Conservation (phyloP, 2,797 vertebrate species). For the Nyctalus aviator region DNA sequence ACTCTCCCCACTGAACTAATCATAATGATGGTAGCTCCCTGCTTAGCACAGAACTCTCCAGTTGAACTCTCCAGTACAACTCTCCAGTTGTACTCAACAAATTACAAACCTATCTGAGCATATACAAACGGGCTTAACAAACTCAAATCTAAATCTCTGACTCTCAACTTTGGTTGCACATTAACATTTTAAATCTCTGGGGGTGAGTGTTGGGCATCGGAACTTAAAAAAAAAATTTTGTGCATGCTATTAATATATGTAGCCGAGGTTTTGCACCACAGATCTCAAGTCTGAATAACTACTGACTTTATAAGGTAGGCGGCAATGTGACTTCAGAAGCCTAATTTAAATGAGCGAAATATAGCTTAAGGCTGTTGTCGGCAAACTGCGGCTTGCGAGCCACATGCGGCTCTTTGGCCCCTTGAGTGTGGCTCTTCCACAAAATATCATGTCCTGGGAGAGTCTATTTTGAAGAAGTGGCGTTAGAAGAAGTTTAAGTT, state of each 20-base stretch:
- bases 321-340: slow-evolving; percentile 7
- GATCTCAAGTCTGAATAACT: neutral
- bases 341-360: neutral
- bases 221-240: neutral
- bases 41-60: neutral
- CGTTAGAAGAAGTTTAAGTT: too few species aligned
- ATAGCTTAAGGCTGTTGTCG: neutral
- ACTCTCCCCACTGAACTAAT: neutral
- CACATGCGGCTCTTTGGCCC: too few species aligned
- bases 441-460: too few species aligned
- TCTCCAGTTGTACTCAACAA: neutral
- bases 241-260: neutral
- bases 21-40: neutral
- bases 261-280: neutral
- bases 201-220: neutral
- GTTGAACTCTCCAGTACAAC: neutral
- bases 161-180: neutral
- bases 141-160: slow-evolving; percentile 2
- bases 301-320: neutral
- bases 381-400: too few species aligned
- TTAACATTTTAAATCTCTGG: neutral
- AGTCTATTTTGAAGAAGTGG: too few species aligned
- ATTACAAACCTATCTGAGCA: neutral
- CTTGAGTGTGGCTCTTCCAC: too few species aligned
- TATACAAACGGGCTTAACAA: neutral